phyloP scores from a whole-genome alignment of 2,888 invertebrate genomes.

The Dermolepida albohirtum region DNA sequence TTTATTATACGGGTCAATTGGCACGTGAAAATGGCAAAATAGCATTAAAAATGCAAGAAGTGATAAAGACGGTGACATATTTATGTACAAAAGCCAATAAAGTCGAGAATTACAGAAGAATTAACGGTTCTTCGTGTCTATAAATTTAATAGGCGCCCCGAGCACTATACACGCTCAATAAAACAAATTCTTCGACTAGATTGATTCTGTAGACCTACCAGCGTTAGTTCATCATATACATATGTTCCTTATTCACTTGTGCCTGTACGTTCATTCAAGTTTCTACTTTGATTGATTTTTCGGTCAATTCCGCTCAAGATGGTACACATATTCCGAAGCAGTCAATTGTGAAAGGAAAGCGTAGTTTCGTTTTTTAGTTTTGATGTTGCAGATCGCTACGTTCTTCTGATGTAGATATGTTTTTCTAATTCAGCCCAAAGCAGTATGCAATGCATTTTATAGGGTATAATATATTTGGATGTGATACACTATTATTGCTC shows the following conservation, averaged over 20 bases:
- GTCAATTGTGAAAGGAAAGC: neutral
- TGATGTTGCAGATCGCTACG: no score
- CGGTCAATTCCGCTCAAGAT: constrained; percentile 13
- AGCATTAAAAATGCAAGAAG: constrained; percentile 39
- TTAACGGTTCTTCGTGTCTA: constrained; percentile 40
- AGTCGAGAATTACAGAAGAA: constrained; percentile 39
- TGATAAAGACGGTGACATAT: constrained; percentile 40
- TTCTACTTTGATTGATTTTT: constrained; percentile 23
- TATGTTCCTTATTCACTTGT: neutral
- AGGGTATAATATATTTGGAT: no score
- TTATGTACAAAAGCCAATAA: constrained; percentile 39
- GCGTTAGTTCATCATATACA: neutral
- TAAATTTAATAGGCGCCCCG: constrained; percentile 41
- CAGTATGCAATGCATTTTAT: no score
- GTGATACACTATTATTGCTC: no score
- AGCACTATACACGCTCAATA: constrained; percentile 32
- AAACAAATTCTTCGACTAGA: constrained; percentile 29
- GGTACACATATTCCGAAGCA: neutral
- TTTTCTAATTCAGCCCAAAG: no score
- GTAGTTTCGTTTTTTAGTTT: neutral
- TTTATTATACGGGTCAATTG: neutral
- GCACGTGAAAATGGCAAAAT: constrained; percentile 29
- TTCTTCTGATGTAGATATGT: no score
- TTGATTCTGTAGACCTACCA: constrained; percentile 18
- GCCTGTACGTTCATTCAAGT: constrained; percentile 1